Evolutionary conservation across 2,113 vertebrate species (phyloP), one percentile per base, ranked within the genome.

Genomic region (Dromiciops gliroides): DNA sequence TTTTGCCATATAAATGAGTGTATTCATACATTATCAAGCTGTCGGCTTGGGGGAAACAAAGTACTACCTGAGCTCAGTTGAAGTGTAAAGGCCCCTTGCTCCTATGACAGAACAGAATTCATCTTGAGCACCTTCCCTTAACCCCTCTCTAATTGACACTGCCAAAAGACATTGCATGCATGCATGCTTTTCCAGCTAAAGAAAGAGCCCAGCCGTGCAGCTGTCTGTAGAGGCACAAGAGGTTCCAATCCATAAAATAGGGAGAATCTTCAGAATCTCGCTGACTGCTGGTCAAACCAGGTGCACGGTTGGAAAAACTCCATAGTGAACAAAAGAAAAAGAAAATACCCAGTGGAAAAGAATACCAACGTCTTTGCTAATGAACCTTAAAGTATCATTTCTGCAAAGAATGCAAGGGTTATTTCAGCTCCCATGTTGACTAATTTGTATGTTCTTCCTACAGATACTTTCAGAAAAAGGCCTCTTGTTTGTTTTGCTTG

Each of bases 361-460:
- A 98, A 98, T 93, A 95, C 96, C 95, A 94, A 91, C 95, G 96
- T 95, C 98, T 98, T 98, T 97, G 97, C 96, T 96, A 50, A 95
- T 95, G 96, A 97, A 92, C 91, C 93, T 96, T 96, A 0, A 96
- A 96, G 97, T 97, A 90, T 96, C 97, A 95, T 98, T 92, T 49
- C 93, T 95, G 67, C 94, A 97, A 97, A 98, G 97, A 98, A 98
- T 90, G 94, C 95, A 96, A 97, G 97, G 98, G 95, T 98, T 98
- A 97, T 98, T 98, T 96, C 97, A 96, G 96, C 75, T 96, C 93
- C 25, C 93, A 98, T 98, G 97, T 98, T 98, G 97, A 98, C 98
- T 98, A 95, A 97, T 97, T 97, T 97, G 97, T 95, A 97, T 98
- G 97, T 98, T 98, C 98, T 98, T 98, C 98, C 99, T 98, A 98